A percentile compares a stretch with the other conserved stretches of the same genome.
Conservation (phyloP, 2,888 invertebrate species). For the Hydrotaea diabolus region DNA sequence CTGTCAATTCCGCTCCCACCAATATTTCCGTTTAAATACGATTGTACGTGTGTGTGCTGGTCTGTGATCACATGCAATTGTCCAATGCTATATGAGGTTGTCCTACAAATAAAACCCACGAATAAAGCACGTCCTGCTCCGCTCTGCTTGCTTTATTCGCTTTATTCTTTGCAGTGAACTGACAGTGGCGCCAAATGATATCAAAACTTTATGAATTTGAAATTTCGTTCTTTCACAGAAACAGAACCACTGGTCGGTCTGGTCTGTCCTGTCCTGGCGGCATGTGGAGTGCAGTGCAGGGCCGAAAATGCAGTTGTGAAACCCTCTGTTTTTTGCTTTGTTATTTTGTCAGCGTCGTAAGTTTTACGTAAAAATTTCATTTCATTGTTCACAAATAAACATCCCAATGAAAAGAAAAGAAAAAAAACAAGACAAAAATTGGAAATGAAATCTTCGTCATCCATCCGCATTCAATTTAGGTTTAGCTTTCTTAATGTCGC, state of each 20-base stretch:
- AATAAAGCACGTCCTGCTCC: neutral
- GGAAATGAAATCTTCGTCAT: constrained; percentile 16
- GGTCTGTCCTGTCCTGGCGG: neutral
- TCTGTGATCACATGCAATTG: neutral
- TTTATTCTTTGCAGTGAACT: constrained; percentile 30
- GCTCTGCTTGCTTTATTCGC: constrained; percentile 26
- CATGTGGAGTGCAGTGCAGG: neutral
- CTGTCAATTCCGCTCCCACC: neutral
- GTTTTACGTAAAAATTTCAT: constrained; percentile 16
- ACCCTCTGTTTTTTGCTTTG: constrained; percentile 15
- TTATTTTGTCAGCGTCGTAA: constrained; percentile 13
- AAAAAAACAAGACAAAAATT: no score
- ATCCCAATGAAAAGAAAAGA: neutral
- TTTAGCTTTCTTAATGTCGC: neutral
- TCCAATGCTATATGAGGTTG: neutral
- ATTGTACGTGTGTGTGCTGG: neutral
- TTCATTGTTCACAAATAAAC: constrained; percentile 26
- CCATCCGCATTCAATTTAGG: neutral
- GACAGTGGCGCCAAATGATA: constrained; percentile 69
- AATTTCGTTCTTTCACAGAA: constrained; percentile 21
- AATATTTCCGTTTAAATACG: no score
- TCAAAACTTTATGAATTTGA: constrained; percentile 67
- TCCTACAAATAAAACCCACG: constrained; percentile 4
- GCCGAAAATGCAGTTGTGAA: neutral
- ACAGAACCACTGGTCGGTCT: neutral